Base-by-base conservation (phyloP, 2,888 invertebrate genomes). In the Boloria euphrosyne region DNA sequence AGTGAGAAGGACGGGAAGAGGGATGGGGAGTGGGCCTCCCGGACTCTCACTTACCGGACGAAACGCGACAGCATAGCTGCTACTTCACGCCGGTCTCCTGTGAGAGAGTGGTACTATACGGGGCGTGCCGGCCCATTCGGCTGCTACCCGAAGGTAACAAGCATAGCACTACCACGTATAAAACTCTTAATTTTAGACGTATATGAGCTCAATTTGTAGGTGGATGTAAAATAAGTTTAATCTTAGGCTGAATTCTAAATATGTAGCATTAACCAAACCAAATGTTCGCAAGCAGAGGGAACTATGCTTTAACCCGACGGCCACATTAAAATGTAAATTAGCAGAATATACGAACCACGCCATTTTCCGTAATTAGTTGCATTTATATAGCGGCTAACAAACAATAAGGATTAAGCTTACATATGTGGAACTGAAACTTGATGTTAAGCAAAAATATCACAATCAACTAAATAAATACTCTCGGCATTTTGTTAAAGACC, bases 331-430 rank as follows among this genome's bases (percentile, higher is more conserved):
- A 55, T 55, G 55, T 55, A 55, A 57, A 57, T 46, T 57, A 57
- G 46, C 6, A 46, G 46, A 46, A 46, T 22, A 16, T 5, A 27
- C 57, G 22, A 22, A 57, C 27, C n/a, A 57, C 22, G 27, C 57
- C 27, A 57, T 57, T 46, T 57, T 57, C 57, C 46, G 57, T 46
- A 57, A 46, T 57, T 46, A 57, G 27, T 46, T 46, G 57, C 46
- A 57, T 27, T 57, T 57, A 44, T 46, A 57, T 27, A 46, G 57
- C 57, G 44, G 57, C 46, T 57, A 46, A 46, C 57, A 46, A 46
- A 46, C 57, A 27, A 57, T 57, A 57, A 57, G 46, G 57, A 57
- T 57, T 57, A 57, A 46, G 22, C 22, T n/a, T 46, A 57, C 57
- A 46, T 22, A 22, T 57, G n/a, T 57, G 27, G 22, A 0, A 57